Evolutionary conservation across 1,140 invertebrate genomes (phyloP).

Genomic region (Eupristina koningsbergeri): DNA sequence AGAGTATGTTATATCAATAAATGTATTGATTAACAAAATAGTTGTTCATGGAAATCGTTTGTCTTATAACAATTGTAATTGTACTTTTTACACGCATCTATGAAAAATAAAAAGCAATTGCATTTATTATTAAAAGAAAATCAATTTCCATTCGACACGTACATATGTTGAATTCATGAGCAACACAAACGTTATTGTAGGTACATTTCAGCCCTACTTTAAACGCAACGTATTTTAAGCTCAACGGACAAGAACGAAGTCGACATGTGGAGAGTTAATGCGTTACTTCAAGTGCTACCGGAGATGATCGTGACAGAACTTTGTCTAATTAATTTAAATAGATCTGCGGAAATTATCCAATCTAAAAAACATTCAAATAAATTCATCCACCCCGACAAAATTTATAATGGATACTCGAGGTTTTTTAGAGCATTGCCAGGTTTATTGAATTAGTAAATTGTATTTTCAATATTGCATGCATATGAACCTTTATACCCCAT

Average conservation of each 20-base stretch:
- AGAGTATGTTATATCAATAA: too few relatives aligned
- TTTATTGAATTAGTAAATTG: not conserved
- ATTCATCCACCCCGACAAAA: not conserved
- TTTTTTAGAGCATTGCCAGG: too few relatives aligned
- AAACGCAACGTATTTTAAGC: slow-evolving; percentile 47
- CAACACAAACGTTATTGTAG: slow-evolving; percentile 40
- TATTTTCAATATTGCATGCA: not conserved
- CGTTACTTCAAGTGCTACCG: not conserved
- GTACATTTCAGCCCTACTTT: slow-evolving; percentile 16
- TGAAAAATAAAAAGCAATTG: too few relatives aligned
- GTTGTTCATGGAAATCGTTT: too few relatives aligned
- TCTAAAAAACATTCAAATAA: not conserved
- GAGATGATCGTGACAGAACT: slow-evolving; percentile 15
- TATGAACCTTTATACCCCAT: not conserved
- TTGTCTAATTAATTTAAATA: slow-evolving; percentile 40
- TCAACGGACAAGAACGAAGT: slow-evolving; percentile 48
- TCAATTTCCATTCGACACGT: not conserved
- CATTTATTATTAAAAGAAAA: not conserved
- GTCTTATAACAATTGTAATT: too few relatives aligned
- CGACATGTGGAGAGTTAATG: slow-evolving; percentile 45
- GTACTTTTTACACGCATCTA: too few relatives aligned
- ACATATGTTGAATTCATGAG: slow-evolving; percentile 39
- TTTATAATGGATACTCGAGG: not conserved
- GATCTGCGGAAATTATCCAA: slow-evolving; percentile 35
- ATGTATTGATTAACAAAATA: too few relatives aligned